Base-by-base conservation (phyloP, 1,140 invertebrate genomes). In the Apis cerana region DNA sequence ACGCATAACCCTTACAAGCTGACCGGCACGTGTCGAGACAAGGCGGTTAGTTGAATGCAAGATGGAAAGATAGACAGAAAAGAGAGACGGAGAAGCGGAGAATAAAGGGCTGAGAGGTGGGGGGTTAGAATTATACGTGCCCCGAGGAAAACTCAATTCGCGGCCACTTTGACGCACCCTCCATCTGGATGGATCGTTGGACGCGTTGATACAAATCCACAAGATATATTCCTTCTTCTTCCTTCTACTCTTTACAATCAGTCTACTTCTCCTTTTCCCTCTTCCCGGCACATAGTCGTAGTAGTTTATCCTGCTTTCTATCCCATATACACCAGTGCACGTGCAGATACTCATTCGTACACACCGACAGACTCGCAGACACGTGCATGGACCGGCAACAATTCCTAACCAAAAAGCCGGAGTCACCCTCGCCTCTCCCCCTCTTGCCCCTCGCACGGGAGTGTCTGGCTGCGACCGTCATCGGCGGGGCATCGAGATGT, bases 361-460 rank as follows among this genome's bases (percentile, higher is more conserved):
- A 82, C 79, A 86, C 82, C 74, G 67, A 72, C 80, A 75, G 52
- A 59, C 65, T 54, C 78, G 86, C 87, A 89, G 82, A 82, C 88
- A 84, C 86, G 88, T 89, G 87, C 80, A 86, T 84, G 88, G 85
- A 86, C 88, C 89, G 89, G 92, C 91, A 92, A 92, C 90, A 92
- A 92, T 92, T 93, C 91, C 89, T 91, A 90, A 91, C 92, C 90
- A 92, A 93, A 93, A 92, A 92, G 91, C 89, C 92, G 89, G 88
- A 93, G 92, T 91, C 91, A 91, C 90, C 90, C 91, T 92, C 88
- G 85, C 89, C 89, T 86, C 88, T 86, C 68, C 82, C 70, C 85
- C 84, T 84, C 86, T 79, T 82, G 80, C 87, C 75, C 64, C 79
- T 65, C 72, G 74, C 75, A 75, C 81, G 70, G 82, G 88, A 90